Percentiles rank a stretch among this genome's conserved stretches.
Evolutionary conservation across 2,797 vertebrate genomes (phyloP).

Genomic region (Schizopygopsis malacanthus): DNA sequence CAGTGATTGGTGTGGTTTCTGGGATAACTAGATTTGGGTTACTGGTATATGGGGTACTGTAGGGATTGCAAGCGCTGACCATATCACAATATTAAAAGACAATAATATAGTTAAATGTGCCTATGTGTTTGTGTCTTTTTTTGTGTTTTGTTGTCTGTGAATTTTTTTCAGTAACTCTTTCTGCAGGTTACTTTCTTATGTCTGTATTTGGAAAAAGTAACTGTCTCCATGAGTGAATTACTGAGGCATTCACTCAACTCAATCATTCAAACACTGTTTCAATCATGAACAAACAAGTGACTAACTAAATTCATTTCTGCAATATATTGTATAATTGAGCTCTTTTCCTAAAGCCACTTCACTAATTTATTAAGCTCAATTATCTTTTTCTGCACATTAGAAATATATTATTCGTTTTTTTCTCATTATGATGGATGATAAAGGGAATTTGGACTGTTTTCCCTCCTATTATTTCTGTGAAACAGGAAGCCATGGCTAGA

Average conservation of each 20-base stretch:
- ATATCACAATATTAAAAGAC: background rate
- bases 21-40: conserved; percentile 56
- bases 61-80: background rate
- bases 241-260: background rate
- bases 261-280: background rate
- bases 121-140: background rate
- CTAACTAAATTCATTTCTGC: background rate
- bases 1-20: conserved; percentile 61
- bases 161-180: background rate
- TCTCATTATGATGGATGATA: too few relatives aligned
- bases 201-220: background rate
- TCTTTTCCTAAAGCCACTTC: too few relatives aligned
- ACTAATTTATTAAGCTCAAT: too few relatives aligned
- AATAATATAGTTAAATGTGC: background rate
- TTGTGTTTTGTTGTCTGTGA: background rate
- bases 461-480: too few relatives aligned
- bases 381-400: too few relatives aligned
- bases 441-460: too few relatives aligned
- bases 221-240: background rate
- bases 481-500: too few relatives aligned
- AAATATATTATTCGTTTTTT: too few relatives aligned
- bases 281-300: background rate
- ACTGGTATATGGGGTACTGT: background rate
- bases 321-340: background rate
- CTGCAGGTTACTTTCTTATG: background rate